Evolutionary conservation across 2,888 invertebrate genomes (phyloP).

Genomic region (Clistopyga incitator): DNA sequence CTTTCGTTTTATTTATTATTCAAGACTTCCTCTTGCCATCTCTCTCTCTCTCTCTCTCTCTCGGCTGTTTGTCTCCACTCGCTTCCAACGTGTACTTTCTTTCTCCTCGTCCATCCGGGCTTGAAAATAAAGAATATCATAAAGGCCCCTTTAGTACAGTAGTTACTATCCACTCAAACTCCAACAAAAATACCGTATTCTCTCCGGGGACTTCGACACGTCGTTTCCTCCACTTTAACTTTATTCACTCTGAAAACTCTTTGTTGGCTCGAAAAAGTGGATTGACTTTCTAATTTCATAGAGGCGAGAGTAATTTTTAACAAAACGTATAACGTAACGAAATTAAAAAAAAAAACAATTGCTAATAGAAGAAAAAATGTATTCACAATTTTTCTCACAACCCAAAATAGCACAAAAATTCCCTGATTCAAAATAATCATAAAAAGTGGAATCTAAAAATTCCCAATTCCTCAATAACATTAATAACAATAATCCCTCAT

Average conservation of each 20-base stretch:
- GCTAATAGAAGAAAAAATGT: no score
- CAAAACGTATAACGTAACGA: no score
- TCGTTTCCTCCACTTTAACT: not conserved
- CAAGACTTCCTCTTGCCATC: slow-evolving; percentile 17
- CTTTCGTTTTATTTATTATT: slow-evolving; percentile 16
- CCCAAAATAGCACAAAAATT: no score
- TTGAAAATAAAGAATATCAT: not conserved
- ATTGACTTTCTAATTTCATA: not conserved
- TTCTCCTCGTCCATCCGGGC: not conserved
- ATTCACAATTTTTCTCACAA: no score
- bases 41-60: slow-evolving; percentile 14
- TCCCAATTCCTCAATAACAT: no score
- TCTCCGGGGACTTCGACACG: slow-evolving; percentile 1
- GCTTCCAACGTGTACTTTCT: not conserved
- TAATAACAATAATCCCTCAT: not conserved
- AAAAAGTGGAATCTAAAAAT: no score
- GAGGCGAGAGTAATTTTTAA: not conserved
- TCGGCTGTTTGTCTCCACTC: not conserved
- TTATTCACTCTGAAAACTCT: not conserved
- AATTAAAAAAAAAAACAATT: no score
- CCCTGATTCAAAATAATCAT: no score
- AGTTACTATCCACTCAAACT: not conserved
- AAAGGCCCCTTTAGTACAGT: not conserved
- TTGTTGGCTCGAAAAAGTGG: not conserved
- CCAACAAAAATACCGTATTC: not conserved